Conservation (phyloP, 2,888 invertebrate genomes). For the Tigriopus californicus region DNA sequence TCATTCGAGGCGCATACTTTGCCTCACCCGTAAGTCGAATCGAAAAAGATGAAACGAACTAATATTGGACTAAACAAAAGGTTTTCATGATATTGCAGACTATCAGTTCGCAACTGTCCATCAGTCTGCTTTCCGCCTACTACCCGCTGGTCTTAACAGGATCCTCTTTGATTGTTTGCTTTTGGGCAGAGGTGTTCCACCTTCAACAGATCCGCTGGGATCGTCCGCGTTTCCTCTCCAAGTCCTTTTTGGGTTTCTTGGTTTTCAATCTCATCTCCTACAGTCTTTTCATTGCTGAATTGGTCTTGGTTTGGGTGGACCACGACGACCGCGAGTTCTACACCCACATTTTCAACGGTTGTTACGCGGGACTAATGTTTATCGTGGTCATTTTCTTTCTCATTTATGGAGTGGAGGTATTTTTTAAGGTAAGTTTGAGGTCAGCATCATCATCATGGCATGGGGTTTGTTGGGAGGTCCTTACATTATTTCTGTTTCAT, state of each 20-base stretch:
- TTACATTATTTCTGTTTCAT: constrained; percentile 3
- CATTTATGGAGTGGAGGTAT: constrained; percentile 83
- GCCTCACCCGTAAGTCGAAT: constrained; percentile 54
- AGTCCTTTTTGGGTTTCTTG: constrained; percentile 72
- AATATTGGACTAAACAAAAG: not conserved
- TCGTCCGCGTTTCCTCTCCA: constrained; percentile 69
- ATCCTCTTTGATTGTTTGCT: constrained; percentile 72
- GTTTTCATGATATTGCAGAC: not conserved
- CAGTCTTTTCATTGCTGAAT: constrained; percentile 57
- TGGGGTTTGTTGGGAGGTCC: not conserved
- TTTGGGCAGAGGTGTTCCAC: constrained; percentile 89
- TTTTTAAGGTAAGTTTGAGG: constrained; percentile 50
- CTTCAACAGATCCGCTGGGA: constrained; percentile 69
- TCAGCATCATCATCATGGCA: not conserved
- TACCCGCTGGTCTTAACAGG: constrained; percentile 74
- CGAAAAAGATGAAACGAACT: not conserved
- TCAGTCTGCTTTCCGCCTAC: constrained; percentile 67
- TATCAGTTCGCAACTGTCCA: constrained; percentile 51
- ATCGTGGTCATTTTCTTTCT: constrained; percentile 79
- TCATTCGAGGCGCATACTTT: constrained; percentile 70
- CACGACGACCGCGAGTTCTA: constrained; percentile 36
- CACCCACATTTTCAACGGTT: constrained; percentile 72
- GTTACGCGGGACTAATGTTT: constrained; percentile 73
- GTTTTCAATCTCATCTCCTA: constrained; percentile 75
- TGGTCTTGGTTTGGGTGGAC: constrained; percentile 37